These are phyloP conservation scores for Scortum barcoo DNA, from an alignment of 2,113 vertebrate genomes.

Conservation along the genomic window DNA sequence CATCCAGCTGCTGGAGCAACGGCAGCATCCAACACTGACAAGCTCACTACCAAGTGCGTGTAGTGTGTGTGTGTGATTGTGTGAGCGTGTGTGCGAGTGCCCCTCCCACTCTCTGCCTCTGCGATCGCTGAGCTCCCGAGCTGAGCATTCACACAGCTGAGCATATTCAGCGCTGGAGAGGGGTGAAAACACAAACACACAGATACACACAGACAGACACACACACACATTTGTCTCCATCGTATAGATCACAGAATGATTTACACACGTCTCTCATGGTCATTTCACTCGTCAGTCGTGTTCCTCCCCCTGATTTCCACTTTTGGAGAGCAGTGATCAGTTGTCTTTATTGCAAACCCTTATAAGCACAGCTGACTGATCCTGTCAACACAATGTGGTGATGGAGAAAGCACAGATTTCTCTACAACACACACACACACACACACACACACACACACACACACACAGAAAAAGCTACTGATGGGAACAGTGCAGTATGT, in stretches of 20 bases:
- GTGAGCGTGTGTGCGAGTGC: conserved; percentile 56
- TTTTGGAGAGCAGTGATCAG: conserved; percentile 2
- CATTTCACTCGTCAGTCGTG: background rate
- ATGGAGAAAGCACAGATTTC: conserved; percentile 33
- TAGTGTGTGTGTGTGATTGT: conserved; percentile 30
- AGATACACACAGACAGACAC: conserved; percentile 20
- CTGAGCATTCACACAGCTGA: conserved; percentile 60
- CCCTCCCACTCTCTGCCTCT: conserved; percentile 74
- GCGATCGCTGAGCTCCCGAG: conserved; percentile 58
- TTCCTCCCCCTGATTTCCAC: background rate
- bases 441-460: conserved; percentile 2
- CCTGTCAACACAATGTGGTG: conserved; percentile 42
- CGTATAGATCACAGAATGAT: background rate
- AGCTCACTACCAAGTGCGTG: conserved; percentile 58
- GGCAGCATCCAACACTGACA: conserved; percentile 67
- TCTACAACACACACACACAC: background rate
- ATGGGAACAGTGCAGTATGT: conserved; percentile 9
- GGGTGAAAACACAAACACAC: background rate
- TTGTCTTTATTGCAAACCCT: conserved; percentile 30
- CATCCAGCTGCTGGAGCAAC: conserved; percentile 67
- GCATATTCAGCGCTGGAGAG: conserved; percentile 35
- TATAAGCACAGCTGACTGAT: conserved; percentile 32
- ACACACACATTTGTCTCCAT: conserved; percentile 32
- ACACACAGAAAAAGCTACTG: conserved; percentile 3
- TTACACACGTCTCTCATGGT: background rate